Percentiles rank a stretch among this genome's conserved stretches.
These are phyloP conservation scores for Chiridota heheva DNA, from an alignment of 35 echinoderm and acorn worm genomes.

Conservation along the genomic window DNA sequence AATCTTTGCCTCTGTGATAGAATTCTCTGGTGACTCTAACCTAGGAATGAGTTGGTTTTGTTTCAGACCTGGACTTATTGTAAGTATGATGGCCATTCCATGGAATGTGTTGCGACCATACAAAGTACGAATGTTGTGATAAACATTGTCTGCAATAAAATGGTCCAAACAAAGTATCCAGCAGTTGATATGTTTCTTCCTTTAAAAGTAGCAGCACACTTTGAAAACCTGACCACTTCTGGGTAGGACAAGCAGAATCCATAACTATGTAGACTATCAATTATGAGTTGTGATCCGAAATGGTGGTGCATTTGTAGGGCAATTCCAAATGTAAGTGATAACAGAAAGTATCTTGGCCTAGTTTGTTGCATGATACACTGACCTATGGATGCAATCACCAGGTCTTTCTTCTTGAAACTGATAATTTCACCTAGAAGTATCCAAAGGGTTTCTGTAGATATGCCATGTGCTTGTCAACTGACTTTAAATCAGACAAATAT, in stretches of 20 bases:
- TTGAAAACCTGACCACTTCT: conserved; percentile 9
- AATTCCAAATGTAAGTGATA: background rate
- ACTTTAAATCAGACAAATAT: background rate
- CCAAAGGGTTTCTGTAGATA: background rate
- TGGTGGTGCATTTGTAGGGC: conserved; percentile 42
- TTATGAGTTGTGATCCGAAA: conserved; percentile 11
- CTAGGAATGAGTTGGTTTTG: background rate
- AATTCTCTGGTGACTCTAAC: too few species aligned
- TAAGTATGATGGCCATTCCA: conserved; percentile 10
- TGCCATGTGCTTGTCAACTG: background rate
- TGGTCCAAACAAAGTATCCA: conserved; percentile 20
- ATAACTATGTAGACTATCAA: conserved; percentile 28
- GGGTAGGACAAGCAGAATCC: conserved; percentile 31
- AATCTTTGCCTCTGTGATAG: too few species aligned
- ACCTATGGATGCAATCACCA: conserved; percentile 6
- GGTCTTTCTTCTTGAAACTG: background rate
- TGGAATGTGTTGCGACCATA: conserved; percentile 29
- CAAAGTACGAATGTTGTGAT: conserved; percentile 18
- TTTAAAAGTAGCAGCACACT: background rate
- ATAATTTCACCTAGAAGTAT: background rate
- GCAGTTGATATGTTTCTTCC: background rate
- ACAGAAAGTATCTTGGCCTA: background rate
- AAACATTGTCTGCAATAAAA: conserved; percentile 23
- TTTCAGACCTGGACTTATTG: background rate
- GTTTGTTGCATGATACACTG: conserved; percentile 17